phyloP scores from a whole-genome alignment of 2,888 invertebrate genomes.

The Eustalomyia histrio region DNA sequence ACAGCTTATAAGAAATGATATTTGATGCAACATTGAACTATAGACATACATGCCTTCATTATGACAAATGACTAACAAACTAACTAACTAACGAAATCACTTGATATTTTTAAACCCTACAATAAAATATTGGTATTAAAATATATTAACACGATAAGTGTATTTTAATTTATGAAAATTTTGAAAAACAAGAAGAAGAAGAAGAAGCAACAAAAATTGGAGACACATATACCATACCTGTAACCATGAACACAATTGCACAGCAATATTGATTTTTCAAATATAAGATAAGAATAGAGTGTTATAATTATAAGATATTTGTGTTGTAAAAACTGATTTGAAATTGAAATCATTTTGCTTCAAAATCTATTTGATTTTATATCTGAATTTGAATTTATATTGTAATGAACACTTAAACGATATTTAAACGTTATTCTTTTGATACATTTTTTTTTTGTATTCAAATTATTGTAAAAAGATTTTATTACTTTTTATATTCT shows the following conservation, averaged over 20 bases:
- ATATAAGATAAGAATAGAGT: slow-evolving; percentile 71
- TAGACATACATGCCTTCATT: slow-evolving; percentile 15
- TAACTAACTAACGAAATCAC: background rate
- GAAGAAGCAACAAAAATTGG: background rate
- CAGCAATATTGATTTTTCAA: slow-evolving; percentile 76
- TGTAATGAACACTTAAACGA: slow-evolving; percentile 65
- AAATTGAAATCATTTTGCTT: slow-evolving; percentile 71
- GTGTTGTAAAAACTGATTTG: slow-evolving; percentile 70
- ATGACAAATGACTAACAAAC: background rate
- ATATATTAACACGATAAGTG: slow-evolving; percentile 1
- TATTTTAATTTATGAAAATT: slow-evolving; percentile 14
- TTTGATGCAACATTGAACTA: background rate
- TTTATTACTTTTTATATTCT: background rate
- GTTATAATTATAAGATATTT: slow-evolving; percentile 71
- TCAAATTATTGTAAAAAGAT: background rate
- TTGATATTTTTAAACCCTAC: slow-evolving; percentile 4
- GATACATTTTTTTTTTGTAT: background rate
- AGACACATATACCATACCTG: slow-evolving; percentile 69
- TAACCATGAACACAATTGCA: slow-evolving; percentile 78
- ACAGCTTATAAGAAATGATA: slow-evolving; percentile 15
- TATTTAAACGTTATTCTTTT: slow-evolving; percentile 21
- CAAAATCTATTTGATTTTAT: slow-evolving; percentile 22
- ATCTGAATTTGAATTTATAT: slow-evolving; percentile 36
- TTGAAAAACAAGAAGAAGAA: slow-evolving; percentile 6
- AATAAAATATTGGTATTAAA: background rate